Evolutionary conservation across 1,140 invertebrate species (phyloP).

Genomic region (Oncopodura yosiiana): DNA sequence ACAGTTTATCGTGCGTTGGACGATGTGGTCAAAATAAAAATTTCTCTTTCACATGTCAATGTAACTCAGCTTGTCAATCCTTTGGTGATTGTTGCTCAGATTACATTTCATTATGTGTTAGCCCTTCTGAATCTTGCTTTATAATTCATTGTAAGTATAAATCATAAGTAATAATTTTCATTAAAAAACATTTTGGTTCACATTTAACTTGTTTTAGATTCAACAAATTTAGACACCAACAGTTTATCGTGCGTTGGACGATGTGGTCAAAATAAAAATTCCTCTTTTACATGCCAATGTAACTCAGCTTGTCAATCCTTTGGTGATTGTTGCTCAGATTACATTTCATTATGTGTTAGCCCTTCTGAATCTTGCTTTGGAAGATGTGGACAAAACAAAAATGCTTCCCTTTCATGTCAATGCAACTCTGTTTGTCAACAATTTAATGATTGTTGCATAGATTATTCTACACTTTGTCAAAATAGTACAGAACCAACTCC

Average conservation of each 20-base stretch:
- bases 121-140: not conserved
- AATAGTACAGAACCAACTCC: not conserved
- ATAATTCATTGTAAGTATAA: not conserved
- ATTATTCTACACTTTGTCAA: not conserved
- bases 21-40: constrained; percentile 10
- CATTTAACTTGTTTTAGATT: not conserved
- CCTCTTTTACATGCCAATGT: not conserved
- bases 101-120: not conserved
- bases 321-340: constrained; percentile 7
- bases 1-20: constrained; percentile 12
- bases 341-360: not conserved
- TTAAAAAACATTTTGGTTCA: not conserved
- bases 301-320: not conserved
- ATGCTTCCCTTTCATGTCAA: not conserved
- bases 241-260: not conserved
- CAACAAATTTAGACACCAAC: too few species aligned
- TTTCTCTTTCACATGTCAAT: constrained; percentile 15
- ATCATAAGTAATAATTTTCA: not conserved
- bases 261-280: not conserved
- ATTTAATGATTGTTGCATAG: not conserved
- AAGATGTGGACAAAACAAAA: not conserved
- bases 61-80: constrained; percentile 14
- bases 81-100: constrained; percentile 24
- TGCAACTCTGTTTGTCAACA: too few species aligned
- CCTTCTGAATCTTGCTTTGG: not conserved